Conservation (phyloP, 2,888 invertebrate species). For the Trimorus sp. region DNA sequence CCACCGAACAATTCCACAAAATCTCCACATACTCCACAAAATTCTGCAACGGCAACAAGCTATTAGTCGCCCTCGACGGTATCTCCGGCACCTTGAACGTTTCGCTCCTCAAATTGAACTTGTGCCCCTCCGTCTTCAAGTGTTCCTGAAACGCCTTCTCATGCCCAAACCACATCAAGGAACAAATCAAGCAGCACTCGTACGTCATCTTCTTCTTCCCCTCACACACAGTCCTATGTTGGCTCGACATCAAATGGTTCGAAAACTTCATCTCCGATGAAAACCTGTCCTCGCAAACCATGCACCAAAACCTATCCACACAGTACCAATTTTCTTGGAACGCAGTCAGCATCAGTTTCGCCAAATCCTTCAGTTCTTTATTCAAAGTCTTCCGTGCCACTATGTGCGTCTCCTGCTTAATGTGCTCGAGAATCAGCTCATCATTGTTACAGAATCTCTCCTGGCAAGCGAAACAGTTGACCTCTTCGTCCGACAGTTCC, state of each 20-base stretch:
- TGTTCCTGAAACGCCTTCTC: constrained; percentile 58
- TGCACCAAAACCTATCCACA: constrained; percentile 68
- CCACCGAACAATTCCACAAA: not conserved
- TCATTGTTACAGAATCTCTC: constrained; percentile 57
- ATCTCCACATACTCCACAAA: not conserved
- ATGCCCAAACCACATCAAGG: constrained; percentile 68
- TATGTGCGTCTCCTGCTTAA: constrained; percentile 25
- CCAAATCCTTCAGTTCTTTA: not conserved
- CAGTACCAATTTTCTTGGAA: constrained; percentile 65
- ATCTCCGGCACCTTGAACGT: constrained; percentile 65
- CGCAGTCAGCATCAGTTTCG: not conserved
- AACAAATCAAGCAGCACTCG: constrained; percentile 71
- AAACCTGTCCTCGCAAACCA: constrained; percentile 58
- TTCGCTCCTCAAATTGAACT: constrained; percentile 64
- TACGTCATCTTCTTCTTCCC: not conserved
- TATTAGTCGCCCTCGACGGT: constrained; percentile 44
- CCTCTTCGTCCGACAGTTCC: constrained; percentile 58
- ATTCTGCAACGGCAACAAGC: not conserved
- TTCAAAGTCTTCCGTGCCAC: not conserved
- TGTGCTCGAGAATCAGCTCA: constrained; percentile 50
- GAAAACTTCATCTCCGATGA: constrained; percentile 68
- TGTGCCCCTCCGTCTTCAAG: constrained; percentile 64
- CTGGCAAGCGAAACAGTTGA: constrained; percentile 69
- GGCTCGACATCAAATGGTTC: constrained; percentile 56
- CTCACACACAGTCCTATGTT: constrained; percentile 27